phyloP scores from a whole-genome alignment of 2,888 invertebrate species.

The Dynastes tityus region DNA sequence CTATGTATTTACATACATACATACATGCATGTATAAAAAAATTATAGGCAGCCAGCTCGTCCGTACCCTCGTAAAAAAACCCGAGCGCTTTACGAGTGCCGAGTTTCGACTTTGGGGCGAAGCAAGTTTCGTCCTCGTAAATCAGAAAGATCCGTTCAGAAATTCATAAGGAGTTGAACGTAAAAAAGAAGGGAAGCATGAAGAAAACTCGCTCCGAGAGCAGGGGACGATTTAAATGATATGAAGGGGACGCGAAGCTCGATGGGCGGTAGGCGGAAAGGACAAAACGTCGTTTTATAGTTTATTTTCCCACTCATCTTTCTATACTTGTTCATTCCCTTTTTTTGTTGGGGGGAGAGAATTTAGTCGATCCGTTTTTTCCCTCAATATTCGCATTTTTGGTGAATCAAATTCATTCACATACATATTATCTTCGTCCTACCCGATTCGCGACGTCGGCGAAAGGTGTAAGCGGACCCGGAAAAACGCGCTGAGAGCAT shows the following conservation, averaged over 20 bases:
- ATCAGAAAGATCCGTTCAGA: slow-evolving; percentile 29
- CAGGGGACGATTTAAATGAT: neutral
- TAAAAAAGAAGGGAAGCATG: neutral
- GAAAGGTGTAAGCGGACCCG: neutral
- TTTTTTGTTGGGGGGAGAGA: too few relatives aligned
- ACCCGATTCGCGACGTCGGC: too few relatives aligned
- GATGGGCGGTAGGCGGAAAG: neutral
- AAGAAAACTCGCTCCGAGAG: neutral
- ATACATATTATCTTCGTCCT: too few relatives aligned
- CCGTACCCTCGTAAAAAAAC: slow-evolving; percentile 17
- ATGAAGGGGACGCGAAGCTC: neutral
- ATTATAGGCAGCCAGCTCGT: neutral
- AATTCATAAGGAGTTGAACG: slow-evolving; percentile 16
- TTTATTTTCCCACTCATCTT: neutral
- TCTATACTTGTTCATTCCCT: neutral
- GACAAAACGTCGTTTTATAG: slow-evolving; percentile 11
- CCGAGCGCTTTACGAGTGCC: neutral
- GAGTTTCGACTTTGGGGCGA: too few relatives aligned
- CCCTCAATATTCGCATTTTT: too few relatives aligned
- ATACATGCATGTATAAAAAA: slow-evolving; percentile 12
- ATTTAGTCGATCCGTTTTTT: too few relatives aligned
- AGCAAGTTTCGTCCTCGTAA: slow-evolving; percentile 12
- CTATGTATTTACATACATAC: neutral
- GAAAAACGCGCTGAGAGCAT: neutral
- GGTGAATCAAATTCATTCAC: too few relatives aligned